These are phyloP conservation scores for Drosophila micromelanica DNA, from an alignment of 1,140 invertebrate genomes.

Conservation along the genomic window DNA sequence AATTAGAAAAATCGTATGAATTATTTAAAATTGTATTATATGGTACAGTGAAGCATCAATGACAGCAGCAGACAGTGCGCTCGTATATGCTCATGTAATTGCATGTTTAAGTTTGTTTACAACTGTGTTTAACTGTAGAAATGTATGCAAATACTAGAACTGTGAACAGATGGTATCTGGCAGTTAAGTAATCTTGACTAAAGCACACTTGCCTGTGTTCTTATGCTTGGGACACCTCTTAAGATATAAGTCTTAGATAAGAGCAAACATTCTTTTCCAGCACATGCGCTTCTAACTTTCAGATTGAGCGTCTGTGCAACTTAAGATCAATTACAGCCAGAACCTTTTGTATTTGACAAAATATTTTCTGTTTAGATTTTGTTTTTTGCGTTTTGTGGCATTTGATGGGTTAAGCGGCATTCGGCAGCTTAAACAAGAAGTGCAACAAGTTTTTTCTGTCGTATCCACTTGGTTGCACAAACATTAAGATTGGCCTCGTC, in stretches of 20 bases:
- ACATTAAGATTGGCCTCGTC: conserved; percentile 42
- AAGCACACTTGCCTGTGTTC: conserved; percentile 10
- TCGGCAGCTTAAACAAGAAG: conserved; percentile 32
- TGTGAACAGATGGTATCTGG: conserved; percentile 11
- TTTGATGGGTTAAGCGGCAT: conserved; percentile 34
- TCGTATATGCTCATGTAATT: neutral
- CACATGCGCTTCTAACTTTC: neutral
- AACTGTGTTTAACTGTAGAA: conserved; percentile 1
- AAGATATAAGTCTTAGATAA: neutral
- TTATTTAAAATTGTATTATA: neutral
- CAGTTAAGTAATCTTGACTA: conserved; percentile 18
- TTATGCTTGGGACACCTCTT: conserved; percentile 9
- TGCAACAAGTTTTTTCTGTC: conserved; percentile 34
- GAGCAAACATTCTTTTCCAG: conserved; percentile 8
- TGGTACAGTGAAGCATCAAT: neutral
- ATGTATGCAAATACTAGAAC: conserved; percentile 19
- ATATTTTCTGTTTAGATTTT: conserved; percentile 23
- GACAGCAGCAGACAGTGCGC: neutral
- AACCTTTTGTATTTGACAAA: conserved; percentile 26
- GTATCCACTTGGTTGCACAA: conserved; percentile 39
- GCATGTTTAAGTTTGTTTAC: neutral
- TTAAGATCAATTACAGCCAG: conserved; percentile 6
- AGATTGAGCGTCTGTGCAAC: neutral
- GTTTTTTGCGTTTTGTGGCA: conserved; percentile 11
- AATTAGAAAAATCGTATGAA: no score